Evolutionary conservation across 2,888 invertebrate species (phyloP), one percentile per base, ranked within the genome.

Genomic region (Gnatocerus cornutus): DNA sequence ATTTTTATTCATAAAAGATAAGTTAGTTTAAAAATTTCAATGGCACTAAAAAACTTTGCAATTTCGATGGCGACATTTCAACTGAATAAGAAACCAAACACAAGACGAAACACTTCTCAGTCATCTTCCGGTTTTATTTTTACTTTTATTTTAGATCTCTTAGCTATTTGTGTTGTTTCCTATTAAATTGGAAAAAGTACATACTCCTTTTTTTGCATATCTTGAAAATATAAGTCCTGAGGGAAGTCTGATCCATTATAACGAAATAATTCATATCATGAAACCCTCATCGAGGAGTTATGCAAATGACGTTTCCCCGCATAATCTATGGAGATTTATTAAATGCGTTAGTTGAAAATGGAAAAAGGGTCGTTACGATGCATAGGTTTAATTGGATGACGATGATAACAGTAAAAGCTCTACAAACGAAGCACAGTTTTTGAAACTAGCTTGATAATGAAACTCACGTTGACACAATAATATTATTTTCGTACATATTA

Each of bases 41-140:
- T n/a, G n/a, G n/a, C n/a, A n/a, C n/a, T n/a, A n/a, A n/a, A n/a
- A n/a, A 9, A n/a, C 2, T 33, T 33, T 33, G 7, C n/a, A 33
- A 37, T 39, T 55, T 55, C 16, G 55, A 9, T 21, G 39, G 37
- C n/a, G 16, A n/a, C 10, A 39, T 41, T 27, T 41, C 10, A 9
- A 56, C 41, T 41, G 16, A 41, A 43, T 27, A 37, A 21, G 39
- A 62, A 21, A 48, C 33, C 21, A 39, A 16, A 30, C 33, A 59
- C 14, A 55, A 37, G 13, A 10, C 8, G 13, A 37, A 30, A 59
- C 59, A 45, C 59, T 48, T 46, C 48, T 37, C 61, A 30, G 33
- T 61, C 61, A 61, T 62, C 48, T 50, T 62, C 62, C 62, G 62
- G 48, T 62, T 37, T 61, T 39, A 50, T 62, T 62, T 62, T 50